Evolutionary conservation across 2,113 vertebrate species (phyloP).

Genomic region (Siniperca chuatsi): DNA sequence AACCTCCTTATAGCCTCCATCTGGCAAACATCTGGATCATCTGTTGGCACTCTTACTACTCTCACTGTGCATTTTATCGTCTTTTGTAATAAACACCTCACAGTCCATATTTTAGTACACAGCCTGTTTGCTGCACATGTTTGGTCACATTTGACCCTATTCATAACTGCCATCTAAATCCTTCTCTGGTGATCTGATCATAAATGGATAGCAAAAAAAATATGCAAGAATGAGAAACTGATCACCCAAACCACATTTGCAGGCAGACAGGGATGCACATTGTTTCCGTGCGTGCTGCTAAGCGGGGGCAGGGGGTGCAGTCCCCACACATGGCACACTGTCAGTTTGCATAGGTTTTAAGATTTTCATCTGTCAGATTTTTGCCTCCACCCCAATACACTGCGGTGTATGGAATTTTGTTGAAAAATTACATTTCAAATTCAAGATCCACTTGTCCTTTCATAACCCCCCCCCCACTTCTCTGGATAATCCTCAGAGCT

Average conservation of each 20-base stretch:
- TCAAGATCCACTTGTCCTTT: neutral
- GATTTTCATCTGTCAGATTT: neutral
- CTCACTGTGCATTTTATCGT: constrained; percentile 24
- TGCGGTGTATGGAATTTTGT: neutral
- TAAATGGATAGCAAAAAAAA: neutral
- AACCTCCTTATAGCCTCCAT: constrained; percentile 37
- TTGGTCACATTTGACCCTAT: constrained; percentile 7
- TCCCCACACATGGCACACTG: neutral
- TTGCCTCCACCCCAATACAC: neutral
- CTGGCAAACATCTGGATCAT: constrained; percentile 71
- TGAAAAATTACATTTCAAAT: neutral
- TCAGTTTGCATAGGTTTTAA: neutral
- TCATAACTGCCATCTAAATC: constrained; percentile 4
- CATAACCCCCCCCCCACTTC: neutral
- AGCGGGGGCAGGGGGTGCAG: neutral
- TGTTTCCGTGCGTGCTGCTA: neutral
- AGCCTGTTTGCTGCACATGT: constrained; percentile 1
- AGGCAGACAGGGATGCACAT: neutral
- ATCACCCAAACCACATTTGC: neutral
- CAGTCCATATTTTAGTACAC: constrained; percentile 14
- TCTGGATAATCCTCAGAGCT: neutral
- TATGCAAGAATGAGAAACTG: neutral
- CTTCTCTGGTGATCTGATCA: neutral
- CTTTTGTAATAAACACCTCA: constrained; percentile 47
- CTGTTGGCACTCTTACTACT: neutral